Evolutionary conservation across 2,888 invertebrate species (phyloP).

Genomic region (Andricus quercusramuli): DNA sequence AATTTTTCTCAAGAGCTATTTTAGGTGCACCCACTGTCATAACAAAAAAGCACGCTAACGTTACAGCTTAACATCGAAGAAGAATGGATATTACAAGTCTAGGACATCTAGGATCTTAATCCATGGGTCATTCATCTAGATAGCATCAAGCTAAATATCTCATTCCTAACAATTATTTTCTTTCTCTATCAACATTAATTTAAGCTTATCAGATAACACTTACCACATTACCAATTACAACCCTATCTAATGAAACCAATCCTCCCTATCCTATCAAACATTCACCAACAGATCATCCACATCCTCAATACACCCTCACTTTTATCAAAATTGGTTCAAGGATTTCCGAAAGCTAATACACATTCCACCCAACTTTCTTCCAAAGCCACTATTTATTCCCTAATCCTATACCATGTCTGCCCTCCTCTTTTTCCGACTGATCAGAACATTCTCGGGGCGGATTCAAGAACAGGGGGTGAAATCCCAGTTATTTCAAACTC

Average conservation of each 20-base stretch:
- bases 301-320: neutral
- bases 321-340: constrained; percentile 1
- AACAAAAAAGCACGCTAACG: no score
- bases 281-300: neutral
- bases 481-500: constrained; percentile 1
- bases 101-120: no score
- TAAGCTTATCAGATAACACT: neutral
- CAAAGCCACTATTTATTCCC: constrained; percentile 25
- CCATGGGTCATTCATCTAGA: no score
- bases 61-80: no score
- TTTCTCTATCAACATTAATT: neutral
- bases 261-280: neutral
- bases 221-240: neutral
- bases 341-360: constrained; percentile 19
- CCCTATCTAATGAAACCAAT: neutral
- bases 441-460: constrained; percentile 35
- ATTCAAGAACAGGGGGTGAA: constrained; percentile 11
- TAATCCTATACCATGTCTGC: constrained; percentile 27
- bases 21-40: no score
- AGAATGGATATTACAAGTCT: no score
- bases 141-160: no score
- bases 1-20: no score
- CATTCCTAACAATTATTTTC: neutral
- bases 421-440: constrained; percentile 9
- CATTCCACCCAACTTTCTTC: constrained; percentile 5